Conservation (phyloP, 2,888 invertebrate species). For the Drosophila phalerata region DNA sequence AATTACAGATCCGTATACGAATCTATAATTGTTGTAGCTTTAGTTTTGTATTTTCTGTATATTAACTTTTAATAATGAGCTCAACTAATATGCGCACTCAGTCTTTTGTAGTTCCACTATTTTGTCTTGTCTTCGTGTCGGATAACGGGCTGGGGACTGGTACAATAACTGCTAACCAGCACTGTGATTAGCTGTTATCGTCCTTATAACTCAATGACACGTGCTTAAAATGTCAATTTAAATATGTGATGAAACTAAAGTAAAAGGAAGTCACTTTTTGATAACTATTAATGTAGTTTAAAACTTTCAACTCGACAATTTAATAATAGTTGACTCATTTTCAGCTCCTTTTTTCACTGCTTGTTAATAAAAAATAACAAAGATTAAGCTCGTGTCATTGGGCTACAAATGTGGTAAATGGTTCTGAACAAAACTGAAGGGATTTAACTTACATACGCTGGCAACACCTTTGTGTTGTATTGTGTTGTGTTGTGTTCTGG, state of each 20-base stretch:
- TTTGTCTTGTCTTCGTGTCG: constrained; percentile 73
- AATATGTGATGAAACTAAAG: background rate
- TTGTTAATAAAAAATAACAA: background rate
- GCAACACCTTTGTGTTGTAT: constrained; percentile 63
- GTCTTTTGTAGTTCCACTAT: constrained; percentile 83
- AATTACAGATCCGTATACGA: constrained; percentile 32
- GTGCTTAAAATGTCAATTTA: background rate
- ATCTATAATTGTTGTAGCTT: constrained; percentile 25
- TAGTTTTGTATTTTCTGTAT: constrained; percentile 46
- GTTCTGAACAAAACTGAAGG: constrained; percentile 51
- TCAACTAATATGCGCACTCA: constrained; percentile 83
- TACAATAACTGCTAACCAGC: constrained; percentile 37
- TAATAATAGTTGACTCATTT: background rate
- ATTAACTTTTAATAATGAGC: constrained; percentile 77
- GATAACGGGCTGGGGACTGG: constrained; percentile 47
- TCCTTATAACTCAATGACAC: constrained; percentile 27
- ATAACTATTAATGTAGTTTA: background rate
- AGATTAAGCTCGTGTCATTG: constrained; percentile 25
- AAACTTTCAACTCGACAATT: background rate
- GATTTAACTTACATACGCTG: constrained; percentile 69
- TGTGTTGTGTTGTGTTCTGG: constrained; percentile 29
- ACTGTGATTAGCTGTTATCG: constrained; percentile 30
- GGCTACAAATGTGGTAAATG: constrained; percentile 33
- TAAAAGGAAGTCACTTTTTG: background rate
- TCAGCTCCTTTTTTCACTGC: background rate